phyloP scores from a whole-genome alignment of 2,797 vertebrate genomes.

The Spinibarbus caldwelli region DNA sequence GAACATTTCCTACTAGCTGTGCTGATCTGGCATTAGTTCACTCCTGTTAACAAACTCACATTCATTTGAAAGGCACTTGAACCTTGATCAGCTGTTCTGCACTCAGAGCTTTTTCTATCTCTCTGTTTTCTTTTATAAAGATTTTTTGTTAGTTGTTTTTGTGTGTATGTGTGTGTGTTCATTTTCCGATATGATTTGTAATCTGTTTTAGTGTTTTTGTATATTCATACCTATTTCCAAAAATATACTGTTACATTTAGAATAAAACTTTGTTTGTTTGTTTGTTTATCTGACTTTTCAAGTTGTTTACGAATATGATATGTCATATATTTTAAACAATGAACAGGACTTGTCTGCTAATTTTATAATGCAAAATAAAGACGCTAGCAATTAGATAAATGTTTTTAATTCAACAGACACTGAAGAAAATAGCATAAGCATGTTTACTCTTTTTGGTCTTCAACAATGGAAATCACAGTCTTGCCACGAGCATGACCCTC shows the following conservation, averaged over 20 bases:
- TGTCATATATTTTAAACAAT: background rate
- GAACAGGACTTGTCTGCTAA: background rate
- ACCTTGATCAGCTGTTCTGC: background rate
- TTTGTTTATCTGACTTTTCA: background rate
- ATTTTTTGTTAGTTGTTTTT: background rate
- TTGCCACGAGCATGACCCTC: constrained; percentile 93
- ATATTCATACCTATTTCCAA: background rate
- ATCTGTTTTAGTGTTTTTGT: background rate
- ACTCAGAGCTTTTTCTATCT: too few relatives aligned
- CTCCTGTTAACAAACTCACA: background rate
- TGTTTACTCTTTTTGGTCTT: constrained; percentile 53
- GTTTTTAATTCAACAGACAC: constrained; percentile 11
- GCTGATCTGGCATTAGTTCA: constrained; percentile 35
- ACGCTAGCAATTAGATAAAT: background rate
- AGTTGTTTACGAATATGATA: background rate
- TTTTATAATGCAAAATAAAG: background rate
- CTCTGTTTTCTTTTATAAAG: background rate
- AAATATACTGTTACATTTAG: constrained; percentile 27
- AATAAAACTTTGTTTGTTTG: background rate
- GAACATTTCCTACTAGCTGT: background rate
- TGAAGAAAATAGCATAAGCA: background rate
- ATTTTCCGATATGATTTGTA: background rate
- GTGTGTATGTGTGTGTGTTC: background rate
- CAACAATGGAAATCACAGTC: constrained; percentile 84
- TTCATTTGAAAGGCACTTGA: background rate